Conservation (phyloP, 2,888 invertebrate species). For the Eumacrocentrus americanus region DNA sequence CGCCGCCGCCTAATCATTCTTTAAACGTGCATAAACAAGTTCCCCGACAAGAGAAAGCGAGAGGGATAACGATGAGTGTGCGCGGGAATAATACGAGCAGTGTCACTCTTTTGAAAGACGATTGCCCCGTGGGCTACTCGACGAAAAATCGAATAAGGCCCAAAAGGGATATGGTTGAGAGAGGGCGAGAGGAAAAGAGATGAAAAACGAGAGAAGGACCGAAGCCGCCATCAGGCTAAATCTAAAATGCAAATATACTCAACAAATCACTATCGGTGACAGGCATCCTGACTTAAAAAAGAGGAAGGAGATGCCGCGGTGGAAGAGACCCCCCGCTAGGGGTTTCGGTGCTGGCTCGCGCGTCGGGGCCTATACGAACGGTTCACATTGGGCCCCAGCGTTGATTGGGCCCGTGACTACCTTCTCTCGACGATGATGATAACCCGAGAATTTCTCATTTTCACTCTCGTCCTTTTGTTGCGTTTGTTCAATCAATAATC, state of each 20-base stretch:
- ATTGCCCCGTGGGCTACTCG: background rate
- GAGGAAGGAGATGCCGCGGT: conserved; percentile 45
- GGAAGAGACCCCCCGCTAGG: too few relatives aligned
- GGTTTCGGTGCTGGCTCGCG: conserved; percentile 50
- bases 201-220: background rate
- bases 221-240: conserved; percentile 52
- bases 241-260: conserved; percentile 61
- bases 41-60: conserved; percentile 33
- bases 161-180: conserved; percentile 7
- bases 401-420: conserved; percentile 24
- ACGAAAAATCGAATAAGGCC: conserved; percentile 9
- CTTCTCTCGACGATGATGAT: conserved; percentile 8
- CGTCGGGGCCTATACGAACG: conserved; percentile 23
- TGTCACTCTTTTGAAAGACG: conserved; percentile 7
- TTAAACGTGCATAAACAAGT: conserved; percentile 61
- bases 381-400: conserved; percentile 14
- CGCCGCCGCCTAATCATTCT: conserved; percentile 61
- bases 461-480: background rate
- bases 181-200: background rate
- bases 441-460: background rate
- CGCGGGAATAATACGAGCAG: conserved; percentile 10
- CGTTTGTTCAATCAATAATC: conserved; percentile 8
- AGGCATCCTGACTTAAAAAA: conserved; percentile 57
- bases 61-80: background rate
- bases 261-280: conserved; percentile 61